These are phyloP conservation scores for Sussaba pulchella DNA, from an alignment of 2,888 invertebrate genomes.

Conservation along the genomic window DNA sequence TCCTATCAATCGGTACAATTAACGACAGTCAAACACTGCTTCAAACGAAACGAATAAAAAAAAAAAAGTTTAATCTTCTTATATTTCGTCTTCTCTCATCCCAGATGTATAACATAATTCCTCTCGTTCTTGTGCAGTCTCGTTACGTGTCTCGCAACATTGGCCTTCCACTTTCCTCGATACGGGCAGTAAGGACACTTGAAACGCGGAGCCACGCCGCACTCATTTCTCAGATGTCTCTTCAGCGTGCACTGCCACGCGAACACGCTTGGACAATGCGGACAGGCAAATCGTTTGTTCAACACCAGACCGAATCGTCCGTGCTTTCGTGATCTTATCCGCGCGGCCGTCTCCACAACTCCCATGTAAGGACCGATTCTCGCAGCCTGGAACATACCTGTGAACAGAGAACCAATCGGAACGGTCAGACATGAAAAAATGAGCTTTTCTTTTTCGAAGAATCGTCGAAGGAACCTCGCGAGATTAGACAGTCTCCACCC, in stretches of 20 bases:
- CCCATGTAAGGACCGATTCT: background rate
- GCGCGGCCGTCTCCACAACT: background rate
- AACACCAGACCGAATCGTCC: background rate
- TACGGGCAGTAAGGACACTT: conserved; percentile 77
- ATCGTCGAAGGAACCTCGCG: background rate
- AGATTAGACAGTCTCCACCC: background rate
- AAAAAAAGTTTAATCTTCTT: no score
- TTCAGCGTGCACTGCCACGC: conserved; percentile 71
- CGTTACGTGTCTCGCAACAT: conserved; percentile 72
- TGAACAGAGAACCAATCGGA: conserved; percentile 46
- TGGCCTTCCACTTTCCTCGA: conserved; percentile 75
- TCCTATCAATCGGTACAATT: no score
- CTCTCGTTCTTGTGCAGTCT: conserved; percentile 68
- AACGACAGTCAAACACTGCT: no score
- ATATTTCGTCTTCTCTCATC: no score
- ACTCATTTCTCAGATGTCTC: conserved; percentile 73
- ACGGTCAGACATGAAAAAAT: conserved; percentile 19
- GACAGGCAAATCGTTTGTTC: conserved; percentile 65
- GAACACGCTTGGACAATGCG: conserved; percentile 72
- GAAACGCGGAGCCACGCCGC: conserved; percentile 73
- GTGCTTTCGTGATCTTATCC: conserved; percentile 26
- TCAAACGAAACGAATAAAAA: no score
- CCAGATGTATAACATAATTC: conserved; percentile 61
- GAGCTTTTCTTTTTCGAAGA: background rate
- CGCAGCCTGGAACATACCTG: conserved; percentile 30